phyloP scores from a whole-genome alignment of 2,113 vertebrate genomes.

The Pelvicachromis taeniatus region DNA sequence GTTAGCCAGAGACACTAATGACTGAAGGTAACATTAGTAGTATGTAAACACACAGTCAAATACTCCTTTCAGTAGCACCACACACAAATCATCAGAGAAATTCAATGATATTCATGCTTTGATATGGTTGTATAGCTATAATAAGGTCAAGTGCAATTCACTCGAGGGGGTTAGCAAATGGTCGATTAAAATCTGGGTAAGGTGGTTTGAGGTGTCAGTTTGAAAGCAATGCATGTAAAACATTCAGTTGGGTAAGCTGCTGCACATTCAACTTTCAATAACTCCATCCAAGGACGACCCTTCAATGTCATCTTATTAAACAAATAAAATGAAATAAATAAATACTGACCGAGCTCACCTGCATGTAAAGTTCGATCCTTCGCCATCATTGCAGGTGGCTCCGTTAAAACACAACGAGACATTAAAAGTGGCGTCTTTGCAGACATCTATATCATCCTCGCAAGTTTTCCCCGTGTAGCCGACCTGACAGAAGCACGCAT shows the following conservation, averaged over 20 bases:
- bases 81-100: background rate
- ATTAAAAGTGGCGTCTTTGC: conserved; percentile 35
- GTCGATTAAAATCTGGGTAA: background rate
- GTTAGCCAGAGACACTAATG: background rate
- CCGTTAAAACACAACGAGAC: conserved; percentile 69
- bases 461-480: conserved; percentile 72
- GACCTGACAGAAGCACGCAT: conserved; percentile 72
- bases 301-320: background rate
- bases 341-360: conserved; percentile 49
- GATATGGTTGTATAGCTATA: background rate
- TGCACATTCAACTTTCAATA: background rate
- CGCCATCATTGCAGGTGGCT: conserved; percentile 68
- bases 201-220: background rate
- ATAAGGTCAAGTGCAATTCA: background rate
- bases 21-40: background rate
- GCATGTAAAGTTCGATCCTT: conserved; percentile 76
- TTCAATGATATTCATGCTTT: background rate
- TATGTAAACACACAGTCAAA: background rate
- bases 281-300: background rate
- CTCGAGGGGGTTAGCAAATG: background rate
- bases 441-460: conserved; percentile 65
- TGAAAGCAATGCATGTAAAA: background rate
- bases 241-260: background rate
- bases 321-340: background rate
- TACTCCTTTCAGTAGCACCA: background rate